These are phyloP conservation scores for Pteropus rufus DNA, from an alignment of 2,797 vertebrate genomes.

Conservation along the genomic window DNA sequence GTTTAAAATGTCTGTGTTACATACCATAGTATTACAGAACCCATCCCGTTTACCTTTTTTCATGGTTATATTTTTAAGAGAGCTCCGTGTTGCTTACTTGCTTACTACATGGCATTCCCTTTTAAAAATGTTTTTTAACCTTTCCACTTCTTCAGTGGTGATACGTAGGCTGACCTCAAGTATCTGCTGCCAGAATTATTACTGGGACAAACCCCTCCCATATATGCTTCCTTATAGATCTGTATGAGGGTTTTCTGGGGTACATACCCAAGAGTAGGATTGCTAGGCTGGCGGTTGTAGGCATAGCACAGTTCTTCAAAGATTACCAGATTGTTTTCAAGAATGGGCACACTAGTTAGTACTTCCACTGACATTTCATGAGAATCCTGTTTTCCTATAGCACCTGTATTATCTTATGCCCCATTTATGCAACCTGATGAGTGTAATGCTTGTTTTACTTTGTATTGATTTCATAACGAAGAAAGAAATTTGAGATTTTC, in stretches of 20 bases:
- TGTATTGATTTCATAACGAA: not conserved
- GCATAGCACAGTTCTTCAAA: not conserved
- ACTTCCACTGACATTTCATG: not conserved
- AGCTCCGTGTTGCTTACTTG: not conserved
- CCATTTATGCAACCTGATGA: not conserved
- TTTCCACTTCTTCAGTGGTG: not conserved
- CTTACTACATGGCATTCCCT: not conserved
- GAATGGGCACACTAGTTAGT: not conserved
- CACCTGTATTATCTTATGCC: not conserved
- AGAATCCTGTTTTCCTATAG: not conserved
- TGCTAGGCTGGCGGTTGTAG: too few species aligned
- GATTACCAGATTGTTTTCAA: not conserved
- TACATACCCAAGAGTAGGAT: not conserved
- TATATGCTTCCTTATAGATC: not conserved
- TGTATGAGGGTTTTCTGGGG: not conserved
- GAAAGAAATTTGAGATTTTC: not conserved
- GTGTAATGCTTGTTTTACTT: not conserved
- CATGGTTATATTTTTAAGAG: not conserved
- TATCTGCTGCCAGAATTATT: not conserved
- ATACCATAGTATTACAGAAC: not conserved
- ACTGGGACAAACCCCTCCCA: too few species aligned
- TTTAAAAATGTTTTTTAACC: not conserved
- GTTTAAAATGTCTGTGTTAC: not conserved
- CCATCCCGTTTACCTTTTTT: not conserved
- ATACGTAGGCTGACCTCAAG: not conserved